phyloP scores from a whole-genome alignment of 2,888 invertebrate genomes.

The Argynnis bischoffii region DNA sequence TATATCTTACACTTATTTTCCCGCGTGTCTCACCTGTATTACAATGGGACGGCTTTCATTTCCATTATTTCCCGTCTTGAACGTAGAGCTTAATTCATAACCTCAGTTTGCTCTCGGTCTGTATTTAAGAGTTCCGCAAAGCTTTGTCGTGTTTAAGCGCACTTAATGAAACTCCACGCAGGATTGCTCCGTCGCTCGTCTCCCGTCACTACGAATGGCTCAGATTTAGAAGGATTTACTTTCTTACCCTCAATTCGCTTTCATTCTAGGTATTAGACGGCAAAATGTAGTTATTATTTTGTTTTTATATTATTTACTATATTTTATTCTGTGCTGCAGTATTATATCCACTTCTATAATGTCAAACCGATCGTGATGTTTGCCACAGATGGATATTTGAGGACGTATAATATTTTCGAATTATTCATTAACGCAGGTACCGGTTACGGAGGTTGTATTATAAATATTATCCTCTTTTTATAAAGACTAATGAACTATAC shows the following conservation, averaged over 20 bases:
- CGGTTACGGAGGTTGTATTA: too few relatives aligned
- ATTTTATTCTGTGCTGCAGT: too few relatives aligned
- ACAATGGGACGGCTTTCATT: constrained; percentile 26
- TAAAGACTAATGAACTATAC: too few relatives aligned
- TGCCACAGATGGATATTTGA: too few relatives aligned
- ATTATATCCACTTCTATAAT: too few relatives aligned
- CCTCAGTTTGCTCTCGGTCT: constrained; percentile 42
- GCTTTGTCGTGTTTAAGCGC: constrained; percentile 62
- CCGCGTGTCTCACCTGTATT: constrained; percentile 20
- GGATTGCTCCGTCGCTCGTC: constrained; percentile 51
- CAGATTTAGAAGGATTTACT: constrained; percentile 62
- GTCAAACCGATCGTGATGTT: too few relatives aligned
- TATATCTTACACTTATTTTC: constrained; percentile 17
- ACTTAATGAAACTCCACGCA: constrained; percentile 66
- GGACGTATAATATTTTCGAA: too few relatives aligned
- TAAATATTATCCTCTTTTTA: too few relatives aligned
- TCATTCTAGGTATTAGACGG: constrained; percentile 49
- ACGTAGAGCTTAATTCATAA: constrained; percentile 44
- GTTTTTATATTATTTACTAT: constrained; percentile 1
- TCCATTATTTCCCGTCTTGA: constrained; percentile 23
- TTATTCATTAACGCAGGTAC: too few relatives aligned
- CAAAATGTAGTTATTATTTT: constrained; percentile 16
- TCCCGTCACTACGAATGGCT: constrained; percentile 44
- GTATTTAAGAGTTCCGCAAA: constrained; percentile 46
- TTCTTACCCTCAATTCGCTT: constrained; percentile 51